Evolutionary conservation across 2,888 invertebrate species (phyloP), one percentile per base, ranked within the genome.

Genomic region (Melipona bicolor): DNA sequence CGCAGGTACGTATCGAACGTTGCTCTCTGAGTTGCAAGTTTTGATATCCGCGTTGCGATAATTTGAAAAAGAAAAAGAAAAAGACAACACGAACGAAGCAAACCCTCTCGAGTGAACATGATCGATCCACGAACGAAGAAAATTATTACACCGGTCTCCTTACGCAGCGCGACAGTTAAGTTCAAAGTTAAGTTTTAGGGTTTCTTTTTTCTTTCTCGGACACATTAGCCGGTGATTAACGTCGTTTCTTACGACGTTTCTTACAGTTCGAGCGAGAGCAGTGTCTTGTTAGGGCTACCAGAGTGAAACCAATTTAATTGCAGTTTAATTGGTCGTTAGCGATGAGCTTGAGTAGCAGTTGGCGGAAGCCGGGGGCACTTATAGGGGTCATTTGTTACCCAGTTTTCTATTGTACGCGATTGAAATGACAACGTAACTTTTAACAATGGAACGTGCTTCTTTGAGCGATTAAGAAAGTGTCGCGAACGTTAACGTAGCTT

Each of bases 1-100:
- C 99, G 95, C 99, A 99, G 98, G 99, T 99, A 96, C 81, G 90
- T 86, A 86, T 24, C 80, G 11, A 32, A 59, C 9, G 43, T 43
- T 43, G 43, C 43, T 9, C 9, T 11, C 43, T 43, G 43, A 43
- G 43, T 43, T 43, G 43, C 43, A 43, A 9, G 9, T 43, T 27
- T 27, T 43, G 43, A 43, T 1, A 43, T 1, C 9, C 9, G 36
- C 9, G 36, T 43, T 43, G 36, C 9, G 36, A 9, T 43, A 9
- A 43, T 43, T 43, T 43, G 9, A 1, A 9, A 43, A 9, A 43
- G 9, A 43, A 43, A 9, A 9, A 0, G 9, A 9, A 9, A 36
- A 43, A 43, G 9, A 43, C 0, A 43, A 11, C 11, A 43, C 9
- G 43, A 43, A 43, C 9, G 9, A 43, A 9, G 9, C 9, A 9